These are phyloP conservation scores for Hemicordylus capensis DNA, from an alignment of 2,113 vertebrate genomes.

Conservation along the genomic window DNA sequence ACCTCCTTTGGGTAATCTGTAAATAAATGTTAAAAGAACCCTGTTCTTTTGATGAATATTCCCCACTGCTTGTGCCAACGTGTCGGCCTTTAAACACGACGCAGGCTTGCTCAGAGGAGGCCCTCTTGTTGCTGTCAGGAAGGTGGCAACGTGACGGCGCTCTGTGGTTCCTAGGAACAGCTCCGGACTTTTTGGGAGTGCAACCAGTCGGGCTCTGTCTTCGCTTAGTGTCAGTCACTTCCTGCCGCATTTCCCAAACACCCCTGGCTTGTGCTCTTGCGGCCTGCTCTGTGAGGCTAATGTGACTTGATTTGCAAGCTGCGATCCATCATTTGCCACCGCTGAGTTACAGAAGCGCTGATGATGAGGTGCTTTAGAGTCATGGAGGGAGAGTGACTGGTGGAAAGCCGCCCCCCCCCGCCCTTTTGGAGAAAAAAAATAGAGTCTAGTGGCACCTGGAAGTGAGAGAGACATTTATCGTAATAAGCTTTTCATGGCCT, in stretches of 20 bases:
- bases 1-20: constrained; percentile 67
- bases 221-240: background rate
- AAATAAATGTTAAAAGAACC: constrained; percentile 68
- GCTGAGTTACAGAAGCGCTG: background rate
- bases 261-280: background rate
- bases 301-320: background rate
- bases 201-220: background rate
- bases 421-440: no score
- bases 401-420: no score
- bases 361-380: background rate
- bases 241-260: background rate
- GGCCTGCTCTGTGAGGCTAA: background rate
- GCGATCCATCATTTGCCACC: background rate
- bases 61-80: constrained; percentile 61
- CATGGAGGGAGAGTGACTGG: no score
- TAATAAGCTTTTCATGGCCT: no score
- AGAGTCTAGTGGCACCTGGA: no score
- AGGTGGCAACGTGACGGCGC: background rate
- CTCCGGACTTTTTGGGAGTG: background rate
- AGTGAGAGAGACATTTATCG: no score
- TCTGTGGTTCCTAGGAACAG: background rate
- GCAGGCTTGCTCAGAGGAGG: constrained; percentile 30
- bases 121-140: constrained; percentile 30
- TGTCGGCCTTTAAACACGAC: constrained; percentile 49
- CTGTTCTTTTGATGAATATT: constrained; percentile 69